phyloP scores from a whole-genome alignment of 2,113 vertebrate species.

The Macaca nemestrina region DNA sequence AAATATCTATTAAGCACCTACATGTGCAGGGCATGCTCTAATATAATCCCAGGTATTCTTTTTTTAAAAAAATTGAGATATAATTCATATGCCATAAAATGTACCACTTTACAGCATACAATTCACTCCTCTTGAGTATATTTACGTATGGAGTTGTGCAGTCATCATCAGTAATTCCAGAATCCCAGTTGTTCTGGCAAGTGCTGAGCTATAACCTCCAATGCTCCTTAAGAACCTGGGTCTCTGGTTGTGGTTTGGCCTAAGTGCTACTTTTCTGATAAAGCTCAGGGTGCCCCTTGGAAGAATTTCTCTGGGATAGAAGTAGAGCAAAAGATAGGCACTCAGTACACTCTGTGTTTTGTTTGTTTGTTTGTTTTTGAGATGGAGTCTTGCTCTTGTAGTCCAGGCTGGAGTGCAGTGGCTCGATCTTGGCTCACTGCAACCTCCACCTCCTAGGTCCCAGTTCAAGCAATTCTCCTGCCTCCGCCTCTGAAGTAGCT shows the following conservation, averaged over 20 bases:
- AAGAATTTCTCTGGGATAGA: slow-evolving; percentile 30
- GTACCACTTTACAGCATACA: background rate
- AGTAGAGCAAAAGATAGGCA: background rate
- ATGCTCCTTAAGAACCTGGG: background rate
- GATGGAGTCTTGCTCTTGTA: too few relatives aligned
- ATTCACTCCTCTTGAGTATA: background rate
- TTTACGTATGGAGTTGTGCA: background rate
- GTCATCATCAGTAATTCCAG: background rate
- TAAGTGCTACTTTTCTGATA: background rate
- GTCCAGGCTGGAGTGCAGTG: too few relatives aligned
- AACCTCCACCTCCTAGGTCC: too few relatives aligned
- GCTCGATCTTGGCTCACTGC: too few relatives aligned
- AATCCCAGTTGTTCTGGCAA: background rate
- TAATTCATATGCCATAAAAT: background rate
- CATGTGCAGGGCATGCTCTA: background rate
- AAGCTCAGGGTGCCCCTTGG: background rate
- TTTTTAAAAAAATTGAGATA: background rate
- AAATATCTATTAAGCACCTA: background rate
- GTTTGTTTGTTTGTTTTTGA: too few relatives aligned
- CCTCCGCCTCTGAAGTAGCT: too few relatives aligned
- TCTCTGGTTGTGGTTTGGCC: background rate
- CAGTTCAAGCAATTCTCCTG: too few relatives aligned
- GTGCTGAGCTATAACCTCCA: background rate
- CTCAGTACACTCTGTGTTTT: background rate
- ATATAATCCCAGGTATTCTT: background rate